Base-by-base conservation (phyloP, 2,797 vertebrate genomes). In the Octomys mimax region DNA sequence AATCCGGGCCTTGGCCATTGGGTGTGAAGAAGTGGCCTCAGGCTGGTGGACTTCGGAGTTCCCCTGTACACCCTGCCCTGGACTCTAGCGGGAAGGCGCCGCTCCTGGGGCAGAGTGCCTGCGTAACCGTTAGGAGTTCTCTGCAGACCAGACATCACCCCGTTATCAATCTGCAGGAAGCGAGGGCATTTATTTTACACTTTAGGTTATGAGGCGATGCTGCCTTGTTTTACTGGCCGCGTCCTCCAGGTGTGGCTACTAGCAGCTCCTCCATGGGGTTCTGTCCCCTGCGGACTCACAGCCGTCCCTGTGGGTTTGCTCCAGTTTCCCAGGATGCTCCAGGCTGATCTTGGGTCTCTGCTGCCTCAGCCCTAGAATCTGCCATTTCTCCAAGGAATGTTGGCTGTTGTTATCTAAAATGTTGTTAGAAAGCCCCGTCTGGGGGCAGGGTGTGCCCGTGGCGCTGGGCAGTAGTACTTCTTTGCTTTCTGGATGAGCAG, bases 241-340 rank as follows among this genome's bases (percentile, higher is more conserved):
- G 4, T 13, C 4, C 46, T 28, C 36, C 12, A 4, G 5, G n/a
- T 4, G 52, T 1, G 0, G 33, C 49, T 6, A 0, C 2, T 0
- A 12, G 61, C 24, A 13, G 28, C n/a, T 12, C 71, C 78, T 52
- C 6, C 39, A 8, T 0, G 22, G n/a, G 24, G 64, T 54, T 18
- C 33, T 12, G 1, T 5, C 10, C 13, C 52, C n/a, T 26, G 12
- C 2, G 1, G 24, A 6, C 19, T 0, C 1, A 0, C 3, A 24
- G 19, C 18, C 16, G 0, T 24, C 54, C 0, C 0, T 5, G 6
- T 6, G 36, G 13, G 12, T 24, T 36, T 14, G 28, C 42, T 49
- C 28, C n/a, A 42, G 19, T 12, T 42, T 46, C 10, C 0, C 2
- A 3, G 1, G 49, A 4, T 49, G 62, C 52, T 46, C 33, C 18